Evolutionary conservation across 2,797 vertebrate species (phyloP).

Genomic region (Tangara arthus): DNA sequence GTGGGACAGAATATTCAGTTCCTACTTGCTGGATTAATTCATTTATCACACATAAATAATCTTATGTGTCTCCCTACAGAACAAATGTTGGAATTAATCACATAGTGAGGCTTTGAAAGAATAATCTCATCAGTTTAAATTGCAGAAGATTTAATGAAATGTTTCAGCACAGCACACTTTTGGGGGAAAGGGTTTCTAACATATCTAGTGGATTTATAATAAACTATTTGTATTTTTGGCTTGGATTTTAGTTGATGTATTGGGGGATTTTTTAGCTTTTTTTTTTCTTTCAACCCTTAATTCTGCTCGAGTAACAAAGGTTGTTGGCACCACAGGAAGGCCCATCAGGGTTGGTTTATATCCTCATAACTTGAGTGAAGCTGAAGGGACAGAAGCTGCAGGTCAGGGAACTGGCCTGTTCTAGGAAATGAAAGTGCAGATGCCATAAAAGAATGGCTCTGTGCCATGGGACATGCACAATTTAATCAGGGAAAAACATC

Average conservation of each 20-base stretch:
- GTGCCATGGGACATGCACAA: not conserved
- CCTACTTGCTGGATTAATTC: not conserved
- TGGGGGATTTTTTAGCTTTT: not conserved
- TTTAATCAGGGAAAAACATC: not conserved
- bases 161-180: not conserved
- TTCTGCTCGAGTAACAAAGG: not conserved
- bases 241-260: not conserved
- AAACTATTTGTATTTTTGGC: not conserved
- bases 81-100: slow-evolving; percentile 5
- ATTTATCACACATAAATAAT: slow-evolving; percentile 7
- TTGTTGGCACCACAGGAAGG: not conserved
- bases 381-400: not conserved
- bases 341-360: not conserved
- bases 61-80: not conserved
- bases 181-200: not conserved
- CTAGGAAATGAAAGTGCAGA: not conserved
- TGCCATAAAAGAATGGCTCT: not conserved
- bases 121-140: not conserved
- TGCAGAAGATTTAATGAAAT: not conserved
- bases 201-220: not conserved
- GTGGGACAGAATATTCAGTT: not conserved
- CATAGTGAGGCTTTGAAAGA: not conserved
- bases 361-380: not conserved
- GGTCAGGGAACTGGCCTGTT: not conserved
- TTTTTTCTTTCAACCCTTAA: not conserved